Conservation (phyloP, 2,888 invertebrate species). For the Mylabris sibirica region DNA sequence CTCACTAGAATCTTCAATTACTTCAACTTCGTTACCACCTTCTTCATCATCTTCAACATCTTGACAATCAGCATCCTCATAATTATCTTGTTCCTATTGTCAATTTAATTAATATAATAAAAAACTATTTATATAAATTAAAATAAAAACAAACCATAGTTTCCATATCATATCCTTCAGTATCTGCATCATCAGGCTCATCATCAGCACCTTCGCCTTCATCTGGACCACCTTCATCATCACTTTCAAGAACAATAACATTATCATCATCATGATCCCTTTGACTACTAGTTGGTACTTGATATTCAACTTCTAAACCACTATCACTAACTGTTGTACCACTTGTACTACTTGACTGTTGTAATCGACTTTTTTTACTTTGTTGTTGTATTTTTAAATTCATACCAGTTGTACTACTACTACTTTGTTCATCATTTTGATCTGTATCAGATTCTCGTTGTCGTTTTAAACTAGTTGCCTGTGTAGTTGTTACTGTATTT, state of each 20-base stretch:
- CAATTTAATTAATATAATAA: constrained; percentile 12
- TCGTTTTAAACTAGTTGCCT: constrained; percentile 67
- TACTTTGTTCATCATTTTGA: constrained; percentile 61
- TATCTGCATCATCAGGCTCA: constrained; percentile 65
- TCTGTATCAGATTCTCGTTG: constrained; percentile 68
- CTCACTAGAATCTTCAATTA: constrained; percentile 71
- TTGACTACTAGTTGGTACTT: constrained; percentile 87
- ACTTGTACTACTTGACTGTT: constrained; percentile 46
- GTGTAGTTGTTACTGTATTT: constrained; percentile 74
- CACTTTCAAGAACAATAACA: constrained; percentile 74
- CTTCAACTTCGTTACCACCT: constrained; percentile 65
- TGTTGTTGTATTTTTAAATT: constrained; percentile 63
- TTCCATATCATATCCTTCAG: constrained; percentile 67
- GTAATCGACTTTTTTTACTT: constrained; percentile 15
- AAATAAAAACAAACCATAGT: constrained; percentile 47
- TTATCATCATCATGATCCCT: constrained; percentile 83
- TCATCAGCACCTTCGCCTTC: constrained; percentile 64
- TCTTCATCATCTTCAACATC: constrained; percentile 62
- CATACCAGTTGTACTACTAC: constrained; percentile 58
- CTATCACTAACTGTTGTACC: constrained; percentile 54
- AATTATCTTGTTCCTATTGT: constrained; percentile 64
- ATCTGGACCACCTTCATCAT: constrained; percentile 74
- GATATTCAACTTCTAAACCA: constrained; percentile 76
- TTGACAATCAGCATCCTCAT: constrained; percentile 64
- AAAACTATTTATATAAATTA: constrained; percentile 6